Evolutionary conservation across 2,113 vertebrate genomes (phyloP), one percentile per base, ranked within the genome.

Genomic region (Sinocyclocheilus anophthalmus): DNA sequence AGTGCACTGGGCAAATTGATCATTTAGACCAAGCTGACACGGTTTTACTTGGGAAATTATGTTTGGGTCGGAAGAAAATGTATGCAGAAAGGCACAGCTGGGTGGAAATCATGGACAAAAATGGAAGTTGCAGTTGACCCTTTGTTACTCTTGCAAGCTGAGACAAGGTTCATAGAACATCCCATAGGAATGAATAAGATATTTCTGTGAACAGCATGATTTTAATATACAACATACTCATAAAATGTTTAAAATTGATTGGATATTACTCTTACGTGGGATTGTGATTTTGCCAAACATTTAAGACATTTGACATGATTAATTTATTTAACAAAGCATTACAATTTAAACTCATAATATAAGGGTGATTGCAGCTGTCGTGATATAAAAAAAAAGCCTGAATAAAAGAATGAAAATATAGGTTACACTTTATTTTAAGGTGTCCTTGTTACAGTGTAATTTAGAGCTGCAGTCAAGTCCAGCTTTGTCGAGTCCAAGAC

Each of bases 21-120:
- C 87, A 83, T 59, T 73, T 26, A 59, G 42, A 85, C 22, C 76
- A 86, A 83, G 82, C 65, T 42, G 5, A 50, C 57, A 78, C 72
- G 69, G 26, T 85, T 77, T 89, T 61, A 89, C 89, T 76, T 87
- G 82, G 48, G 89, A 90, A 91, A 86, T 30, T 82, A 88, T 87
- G 86, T 90, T 70, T 80, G 82, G 79, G 85, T 87, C 82, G 87
- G 39, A 86, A 85, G 85, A 50, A 53, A 22, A 73, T 72, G 5
- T 69, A 84, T 83, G 8, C 37, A 61, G 67, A 57, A 84, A 82
- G 84, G 65, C 76, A 85, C 84, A 83, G 86, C 86, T 86, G 7
- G 73, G 48, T 81, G n/a, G n/a, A 16, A 81, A 48, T 67, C 61
- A 81, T 61, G 37, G 20, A 7, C 20, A 16, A 39, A 37, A 39